Base-by-base conservation (phyloP, 1,140 invertebrate genomes). In the Caligus rogercresseyi region DNA sequence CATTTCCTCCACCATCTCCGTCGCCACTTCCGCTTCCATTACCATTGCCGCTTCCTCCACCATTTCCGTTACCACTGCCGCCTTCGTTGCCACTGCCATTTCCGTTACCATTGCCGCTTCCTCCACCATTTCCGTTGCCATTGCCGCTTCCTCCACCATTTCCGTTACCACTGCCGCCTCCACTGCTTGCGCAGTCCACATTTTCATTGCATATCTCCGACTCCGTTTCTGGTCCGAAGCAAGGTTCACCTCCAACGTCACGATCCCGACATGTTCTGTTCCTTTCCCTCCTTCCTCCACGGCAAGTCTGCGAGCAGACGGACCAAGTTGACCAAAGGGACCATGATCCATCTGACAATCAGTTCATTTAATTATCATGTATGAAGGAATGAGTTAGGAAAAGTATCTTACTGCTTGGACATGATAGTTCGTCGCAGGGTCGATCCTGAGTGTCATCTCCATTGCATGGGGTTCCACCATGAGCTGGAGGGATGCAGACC, bases 1-100 rank as follows among this genome's bases (percentile, higher is more conserved):
- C 43, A 51, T 51, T n/a, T n/a, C 43, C 43, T 51, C 43, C n/a
- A 51, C 43, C 43, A 51, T 51, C 43, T n/a, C 43, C 43, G n/a
- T n/a, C n/a, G n/a, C 43, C 43, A 51, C n/a, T n/a, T n/a, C 43
- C 43, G n/a, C 43, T 51, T 13, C 43, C 43, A 51, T 51, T n/a
- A 13, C 43, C 43, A 14, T n/a, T 51, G n/a, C 43, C 43, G n/a
- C n/a, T n/a, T n/a, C 43, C 43, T 14, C 43, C n/a, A 51, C 43
- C 43, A 51, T 51, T n/a, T 51, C 43, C 43, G n/a, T 51, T 51
- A 51, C 43, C 43, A 51, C n/a, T n/a, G 13, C 43, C 43, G n/a
- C 43, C n/a, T 14, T n/a, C 43, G n/a, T 51, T n/a, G 13, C 43
- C 43, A 51, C n/a, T 51, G 43, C 43, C 43, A 51, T 51, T n/a